These are phyloP conservation scores for Dendronephthya gigantea DNA, from an alignment of 64 coral and sea anemone genomes.

Conservation along the genomic window DNA sequence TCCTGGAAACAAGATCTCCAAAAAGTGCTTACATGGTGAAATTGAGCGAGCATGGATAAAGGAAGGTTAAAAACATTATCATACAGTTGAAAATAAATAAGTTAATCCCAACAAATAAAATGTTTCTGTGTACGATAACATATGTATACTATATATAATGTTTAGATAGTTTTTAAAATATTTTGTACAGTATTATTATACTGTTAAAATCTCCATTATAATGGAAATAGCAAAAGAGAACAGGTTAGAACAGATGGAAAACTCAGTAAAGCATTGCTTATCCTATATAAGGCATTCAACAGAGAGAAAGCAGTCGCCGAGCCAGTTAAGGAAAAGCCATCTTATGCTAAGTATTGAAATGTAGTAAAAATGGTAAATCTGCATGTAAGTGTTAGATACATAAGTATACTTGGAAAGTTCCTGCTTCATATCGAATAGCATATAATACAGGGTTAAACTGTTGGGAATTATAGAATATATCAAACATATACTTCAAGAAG, in stretches of 20 bases:
- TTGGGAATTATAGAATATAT: background rate
- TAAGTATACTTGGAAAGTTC: background rate
- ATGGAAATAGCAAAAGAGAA: conserved; percentile 1
- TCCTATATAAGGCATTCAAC: conserved; percentile 1
- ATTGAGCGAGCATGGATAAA: conserved; percentile 13
- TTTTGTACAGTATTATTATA: background rate
- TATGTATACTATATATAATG: background rate
- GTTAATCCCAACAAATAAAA: background rate
- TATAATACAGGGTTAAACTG: background rate
- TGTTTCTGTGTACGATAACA: background rate
- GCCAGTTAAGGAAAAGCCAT: conserved; percentile 8
- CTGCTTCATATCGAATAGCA: background rate
- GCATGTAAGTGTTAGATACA: background rate
- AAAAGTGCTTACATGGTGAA: background rate
- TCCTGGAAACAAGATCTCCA: conserved; percentile 12
- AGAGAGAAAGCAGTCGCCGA: conserved; percentile 11
- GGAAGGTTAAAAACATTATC: background rate
- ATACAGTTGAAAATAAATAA: background rate
- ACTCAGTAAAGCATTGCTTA: background rate
- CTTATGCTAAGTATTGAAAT: conserved; percentile 3
- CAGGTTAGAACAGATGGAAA: conserved; percentile 19
- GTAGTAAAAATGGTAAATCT: too few relatives aligned
- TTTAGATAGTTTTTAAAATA: background rate
- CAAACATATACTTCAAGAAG: conserved; percentile 12
- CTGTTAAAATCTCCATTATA: conserved; percentile 10